Conservation (phyloP, 2,113 vertebrate species). For the Macrotus californicus region DNA sequence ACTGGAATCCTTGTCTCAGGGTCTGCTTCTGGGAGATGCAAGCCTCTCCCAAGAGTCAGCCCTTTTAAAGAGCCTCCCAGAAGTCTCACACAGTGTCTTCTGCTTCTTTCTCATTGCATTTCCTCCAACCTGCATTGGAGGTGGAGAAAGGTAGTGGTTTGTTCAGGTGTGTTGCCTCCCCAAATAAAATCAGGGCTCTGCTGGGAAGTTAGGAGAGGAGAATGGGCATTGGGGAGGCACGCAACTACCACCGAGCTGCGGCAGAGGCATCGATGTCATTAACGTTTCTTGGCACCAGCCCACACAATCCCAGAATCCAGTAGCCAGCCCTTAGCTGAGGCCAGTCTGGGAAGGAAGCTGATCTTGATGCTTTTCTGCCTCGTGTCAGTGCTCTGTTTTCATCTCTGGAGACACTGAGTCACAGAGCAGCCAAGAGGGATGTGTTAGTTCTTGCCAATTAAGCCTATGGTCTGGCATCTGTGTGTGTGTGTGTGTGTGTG, state of each 20-base stretch:
- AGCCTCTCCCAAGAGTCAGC: not conserved
- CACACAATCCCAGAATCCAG: not conserved
- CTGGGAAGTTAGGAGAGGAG: not conserved
- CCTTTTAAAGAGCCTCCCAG: not conserved
- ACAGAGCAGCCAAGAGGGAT: not conserved
- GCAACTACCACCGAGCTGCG: rapidly evolving
- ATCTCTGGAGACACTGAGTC: not conserved
- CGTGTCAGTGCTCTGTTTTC: not conserved
- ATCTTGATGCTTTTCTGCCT: not conserved
- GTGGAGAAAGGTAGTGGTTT: not conserved
- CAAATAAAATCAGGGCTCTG: not conserved
- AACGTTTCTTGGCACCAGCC: not conserved
- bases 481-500: not conserved
- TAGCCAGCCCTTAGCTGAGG: not conserved
- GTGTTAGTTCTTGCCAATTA: not conserved
- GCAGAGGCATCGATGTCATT: rapidly evolving
- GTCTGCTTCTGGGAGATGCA: not conserved
- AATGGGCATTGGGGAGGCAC: rapidly evolving
- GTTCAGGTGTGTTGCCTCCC: not conserved
- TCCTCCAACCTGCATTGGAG: not conserved
- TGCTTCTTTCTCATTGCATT: not conserved
- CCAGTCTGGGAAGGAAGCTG: not conserved
- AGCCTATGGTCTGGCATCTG: not conserved
- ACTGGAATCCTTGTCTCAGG: not conserved
- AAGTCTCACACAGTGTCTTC: not conserved